These are phyloP conservation scores for Acanthacorydalis orientalis DNA, from an alignment of 2,888 invertebrate genomes.

Conservation along the genomic window DNA sequence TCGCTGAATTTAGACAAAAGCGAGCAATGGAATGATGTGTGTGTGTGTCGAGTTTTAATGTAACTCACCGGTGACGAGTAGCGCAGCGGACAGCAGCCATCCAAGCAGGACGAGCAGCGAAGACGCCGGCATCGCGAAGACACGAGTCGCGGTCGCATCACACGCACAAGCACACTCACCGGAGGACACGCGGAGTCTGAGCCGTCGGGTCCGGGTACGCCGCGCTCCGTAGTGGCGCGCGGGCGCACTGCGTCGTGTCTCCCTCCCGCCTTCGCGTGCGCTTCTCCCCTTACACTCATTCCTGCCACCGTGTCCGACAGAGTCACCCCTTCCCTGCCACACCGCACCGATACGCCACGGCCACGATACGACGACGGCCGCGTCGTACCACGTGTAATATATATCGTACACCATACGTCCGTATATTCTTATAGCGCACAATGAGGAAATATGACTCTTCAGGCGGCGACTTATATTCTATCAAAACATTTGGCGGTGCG, in stretches of 20 bases:
- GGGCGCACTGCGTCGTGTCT: background rate
- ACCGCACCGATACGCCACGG: background rate
- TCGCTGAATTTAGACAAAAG: background rate
- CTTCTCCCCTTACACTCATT: background rate
- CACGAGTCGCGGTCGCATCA: slow-evolving; percentile 17
- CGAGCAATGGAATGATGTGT: background rate
- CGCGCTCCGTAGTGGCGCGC: slow-evolving; percentile 1
- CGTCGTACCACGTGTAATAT: background rate
- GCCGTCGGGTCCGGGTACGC: slow-evolving; percentile 4
- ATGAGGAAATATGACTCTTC: slow-evolving; percentile 6
- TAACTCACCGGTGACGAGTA: slow-evolving; percentile 2
- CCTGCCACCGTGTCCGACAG: background rate
- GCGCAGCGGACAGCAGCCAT: slow-evolving; percentile 10
- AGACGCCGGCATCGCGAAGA: slow-evolving; percentile 18
- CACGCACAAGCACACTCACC: slow-evolving; percentile 15
- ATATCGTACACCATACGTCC: background rate
- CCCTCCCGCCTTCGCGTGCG: background rate
- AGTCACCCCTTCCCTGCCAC: background rate
- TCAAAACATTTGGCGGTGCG: slow-evolving; percentile 9
- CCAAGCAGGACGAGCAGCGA: slow-evolving; percentile 15
- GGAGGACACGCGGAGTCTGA: slow-evolving; percentile 15
- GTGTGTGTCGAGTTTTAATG: background rate
- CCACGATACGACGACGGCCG: background rate
- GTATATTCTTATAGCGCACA: slow-evolving; percentile 4
- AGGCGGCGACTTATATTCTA: slow-evolving; percentile 6